Evolutionary conservation across 2,113 vertebrate genomes (phyloP), one percentile per base, ranked within the genome.

Genomic region (Lasiurus cinereus): DNA sequence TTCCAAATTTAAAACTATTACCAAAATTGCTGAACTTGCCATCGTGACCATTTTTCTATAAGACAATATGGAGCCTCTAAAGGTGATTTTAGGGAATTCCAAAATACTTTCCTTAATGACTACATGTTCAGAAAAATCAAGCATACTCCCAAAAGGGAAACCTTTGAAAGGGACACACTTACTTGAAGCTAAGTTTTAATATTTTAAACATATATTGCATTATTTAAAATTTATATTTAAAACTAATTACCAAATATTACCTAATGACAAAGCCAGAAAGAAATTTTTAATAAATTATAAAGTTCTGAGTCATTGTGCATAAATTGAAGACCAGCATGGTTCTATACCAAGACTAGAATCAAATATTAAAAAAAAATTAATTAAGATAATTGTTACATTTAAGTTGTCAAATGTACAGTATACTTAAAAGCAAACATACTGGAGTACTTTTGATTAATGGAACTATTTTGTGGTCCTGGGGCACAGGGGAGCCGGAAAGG

Each of bases 301-400:
- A n/a, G 31, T 92, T 92, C 64, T 74, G 2, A 21, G 0, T 8
- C n/a, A 43, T 52, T 77, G 11, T 27, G 1, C 29, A 72, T 76
- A 83, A 87, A 79, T 9, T 43, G 59, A 87, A 90, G 18, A 36
- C n/a, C 66, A 73, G 7, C 9, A 73, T 59, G 21, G n/a, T 83
- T 13, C 36, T 59, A 46, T 54, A 59, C 8, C 88, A 86, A 93
- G 79, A 54, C 19, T 50, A 83, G 22, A 93, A 83, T 88, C 46
- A 86, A 50, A 72, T 80, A 50, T 72, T 96, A 72, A 33, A 76
- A 93, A 89, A 84, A 3, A 43, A 46, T 80, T 59, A 83, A 70
- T 29, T 93, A 76, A 1, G 14, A 72, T 46, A 33, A 79, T 31
- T 36, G 1, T 94, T 22, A 86, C 27, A 56, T 74, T 88, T 78